Evolutionary conservation across 2,113 vertebrate species (phyloP).

Genomic region (Platanista minor): DNA sequence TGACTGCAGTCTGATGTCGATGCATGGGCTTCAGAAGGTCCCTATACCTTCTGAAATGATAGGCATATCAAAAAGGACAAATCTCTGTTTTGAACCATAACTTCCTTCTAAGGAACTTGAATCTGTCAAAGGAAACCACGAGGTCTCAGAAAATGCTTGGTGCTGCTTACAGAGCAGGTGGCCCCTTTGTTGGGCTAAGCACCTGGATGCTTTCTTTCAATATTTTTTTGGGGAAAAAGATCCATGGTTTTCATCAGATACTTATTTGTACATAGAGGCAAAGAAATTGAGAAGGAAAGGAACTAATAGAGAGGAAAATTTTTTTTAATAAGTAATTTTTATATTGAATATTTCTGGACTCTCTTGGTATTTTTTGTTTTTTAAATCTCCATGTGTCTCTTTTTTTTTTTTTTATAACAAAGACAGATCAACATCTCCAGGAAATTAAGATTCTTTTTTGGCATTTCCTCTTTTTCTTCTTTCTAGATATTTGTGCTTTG

Average conservation of each 20-base stretch:
- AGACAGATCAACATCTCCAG: not conserved
- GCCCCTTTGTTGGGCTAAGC: not conserved
- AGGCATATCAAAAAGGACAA: not conserved
- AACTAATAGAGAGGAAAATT: not conserved
- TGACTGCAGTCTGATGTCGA: not conserved
- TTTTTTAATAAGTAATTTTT: not conserved
- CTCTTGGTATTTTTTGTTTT: not conserved
- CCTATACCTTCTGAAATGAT: not conserved
- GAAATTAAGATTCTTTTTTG: conserved; percentile 10
- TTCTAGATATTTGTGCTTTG: conserved; percentile 5
- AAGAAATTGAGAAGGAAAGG: not conserved
- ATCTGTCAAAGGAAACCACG: not conserved
- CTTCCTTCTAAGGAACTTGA: not conserved
- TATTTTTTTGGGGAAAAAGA: not conserved
- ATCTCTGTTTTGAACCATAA: not conserved
- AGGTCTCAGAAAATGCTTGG: not conserved
- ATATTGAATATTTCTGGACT: not conserved
- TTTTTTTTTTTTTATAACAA: not conserved
- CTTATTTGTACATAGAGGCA: not conserved
- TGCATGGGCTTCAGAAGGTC: not conserved
- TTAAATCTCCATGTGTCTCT: not conserved
- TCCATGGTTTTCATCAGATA: not conserved
- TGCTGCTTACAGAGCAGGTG: not conserved
- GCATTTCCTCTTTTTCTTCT: conserved; percentile 31
- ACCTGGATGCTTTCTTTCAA: not conserved